These are phyloP conservation scores for Zalophus californianus DNA, from an alignment of 2,797 vertebrate genomes.

Conservation along the genomic window DNA sequence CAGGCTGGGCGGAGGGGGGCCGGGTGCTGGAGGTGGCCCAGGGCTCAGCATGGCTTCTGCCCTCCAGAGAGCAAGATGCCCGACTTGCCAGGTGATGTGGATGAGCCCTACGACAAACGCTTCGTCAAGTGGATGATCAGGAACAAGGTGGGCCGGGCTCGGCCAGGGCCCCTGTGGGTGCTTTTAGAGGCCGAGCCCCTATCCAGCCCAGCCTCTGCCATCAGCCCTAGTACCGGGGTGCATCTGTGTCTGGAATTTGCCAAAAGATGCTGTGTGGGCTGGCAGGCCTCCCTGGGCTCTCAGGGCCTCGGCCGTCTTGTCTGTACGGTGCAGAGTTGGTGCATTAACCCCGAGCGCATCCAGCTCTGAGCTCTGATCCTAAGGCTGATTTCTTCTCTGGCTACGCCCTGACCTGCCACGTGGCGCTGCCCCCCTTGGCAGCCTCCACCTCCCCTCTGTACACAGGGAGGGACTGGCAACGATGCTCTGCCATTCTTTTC, in stretches of 20 bases:
- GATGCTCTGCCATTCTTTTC: neutral
- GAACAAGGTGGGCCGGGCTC: constrained; percentile 91
- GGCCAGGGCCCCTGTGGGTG: accelerated
- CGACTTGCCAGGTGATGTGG: constrained; percentile 76
- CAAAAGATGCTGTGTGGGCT: neutral
- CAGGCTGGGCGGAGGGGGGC: accelerated
- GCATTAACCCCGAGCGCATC: too few relatives aligned
- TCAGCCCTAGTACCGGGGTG: too few relatives aligned
- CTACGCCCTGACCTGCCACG: neutral
- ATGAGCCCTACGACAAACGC: constrained; percentile 90
- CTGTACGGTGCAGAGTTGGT: too few relatives aligned
- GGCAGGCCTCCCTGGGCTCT: neutral
- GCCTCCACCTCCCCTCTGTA: neutral
- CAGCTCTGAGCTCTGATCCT: neutral
- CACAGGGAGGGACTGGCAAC: neutral
- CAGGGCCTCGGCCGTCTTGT: neutral
- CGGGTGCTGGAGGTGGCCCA: neutral
- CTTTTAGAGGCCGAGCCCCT: neutral
- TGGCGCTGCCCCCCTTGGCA: too few relatives aligned
- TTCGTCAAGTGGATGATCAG: constrained; percentile 96
- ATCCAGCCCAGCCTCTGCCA: neutral
- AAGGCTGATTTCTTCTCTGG: neutral
- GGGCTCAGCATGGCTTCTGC: constrained; percentile 43
- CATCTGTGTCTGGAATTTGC: neutral
- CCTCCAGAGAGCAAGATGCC: constrained; percentile 90